These are phyloP conservation scores for Pogonocichla stellata DNA, from an alignment of 2,113 vertebrate genomes.

Conservation along the genomic window DNA sequence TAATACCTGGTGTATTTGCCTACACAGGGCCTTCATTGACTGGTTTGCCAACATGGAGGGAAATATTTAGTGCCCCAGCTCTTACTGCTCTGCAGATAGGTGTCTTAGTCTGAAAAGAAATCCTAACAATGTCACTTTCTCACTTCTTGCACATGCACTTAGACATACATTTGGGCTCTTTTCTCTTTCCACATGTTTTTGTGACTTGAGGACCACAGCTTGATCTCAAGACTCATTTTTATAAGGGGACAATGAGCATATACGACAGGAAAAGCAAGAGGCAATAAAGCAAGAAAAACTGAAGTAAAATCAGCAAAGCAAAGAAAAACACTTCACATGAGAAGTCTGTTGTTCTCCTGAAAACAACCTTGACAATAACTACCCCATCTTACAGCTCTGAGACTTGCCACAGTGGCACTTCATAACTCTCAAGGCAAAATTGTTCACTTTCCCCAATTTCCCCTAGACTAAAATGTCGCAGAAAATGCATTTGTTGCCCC, in stretches of 20 bases:
- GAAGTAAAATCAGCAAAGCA: neutral
- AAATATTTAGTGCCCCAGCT: neutral
- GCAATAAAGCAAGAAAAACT: neutral
- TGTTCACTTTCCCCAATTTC: neutral
- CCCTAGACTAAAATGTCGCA: neutral
- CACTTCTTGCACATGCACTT: neutral
- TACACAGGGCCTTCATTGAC: rapidly evolving
- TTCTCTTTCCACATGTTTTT: neutral
- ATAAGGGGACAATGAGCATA: neutral
- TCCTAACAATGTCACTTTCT: neutral
- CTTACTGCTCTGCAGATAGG: neutral
- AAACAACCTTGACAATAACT: neutral
- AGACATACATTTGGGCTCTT: neutral
- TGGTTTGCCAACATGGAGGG: neutral
- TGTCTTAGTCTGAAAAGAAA: neutral
- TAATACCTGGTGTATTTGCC: neutral
- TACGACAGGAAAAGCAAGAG: neutral
- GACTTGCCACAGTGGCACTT: neutral
- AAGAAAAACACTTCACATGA: neutral
- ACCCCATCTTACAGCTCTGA: neutral
- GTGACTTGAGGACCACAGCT: neutral
- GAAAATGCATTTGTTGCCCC: neutral
- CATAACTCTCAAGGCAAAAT: neutral
- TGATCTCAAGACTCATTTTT: neutral
- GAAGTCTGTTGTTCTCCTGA: neutral